Conservation (phyloP, 2,888 invertebrate genomes). For the Amiota minor region DNA sequence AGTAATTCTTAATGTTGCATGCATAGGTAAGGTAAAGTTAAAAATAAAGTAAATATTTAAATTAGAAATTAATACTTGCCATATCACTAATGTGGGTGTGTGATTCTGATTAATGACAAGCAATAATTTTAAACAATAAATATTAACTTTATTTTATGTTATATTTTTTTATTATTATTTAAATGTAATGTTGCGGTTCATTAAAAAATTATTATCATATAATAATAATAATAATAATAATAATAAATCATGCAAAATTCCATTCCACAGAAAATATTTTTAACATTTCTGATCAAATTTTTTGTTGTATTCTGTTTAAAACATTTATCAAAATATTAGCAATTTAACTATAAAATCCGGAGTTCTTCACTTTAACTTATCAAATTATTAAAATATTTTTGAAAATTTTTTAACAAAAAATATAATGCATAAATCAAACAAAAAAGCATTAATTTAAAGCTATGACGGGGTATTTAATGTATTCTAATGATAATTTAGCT, state of each 20-base stretch:
- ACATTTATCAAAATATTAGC: too few relatives aligned
- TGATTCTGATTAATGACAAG: conserved; percentile 2
- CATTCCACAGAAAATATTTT: too few relatives aligned
- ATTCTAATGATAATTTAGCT: conserved; percentile 70
- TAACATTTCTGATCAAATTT: too few relatives aligned
- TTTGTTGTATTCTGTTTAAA: too few relatives aligned
- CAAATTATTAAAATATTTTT: conserved; percentile 7
- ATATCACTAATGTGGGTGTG: conserved; percentile 38
- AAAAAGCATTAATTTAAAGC: conserved; percentile 59
- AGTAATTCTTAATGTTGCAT: too few relatives aligned
- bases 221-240: too few relatives aligned
- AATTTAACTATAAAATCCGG: too few relatives aligned
- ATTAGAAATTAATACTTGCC: conserved; percentile 12
- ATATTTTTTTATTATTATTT: neutral
- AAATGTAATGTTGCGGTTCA: conserved; percentile 11
- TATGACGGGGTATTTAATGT: conserved; percentile 52
- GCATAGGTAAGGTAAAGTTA: conserved; percentile 24
- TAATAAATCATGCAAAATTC: too few relatives aligned
- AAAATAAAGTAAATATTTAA: conserved; percentile 45
- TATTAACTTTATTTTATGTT: conserved; percentile 11
- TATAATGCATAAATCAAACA: conserved; percentile 41
- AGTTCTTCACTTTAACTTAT: conserved; percentile 7
- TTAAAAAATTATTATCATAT: conserved; percentile 32
- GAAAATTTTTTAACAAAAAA: conserved; percentile 32
- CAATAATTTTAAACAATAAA: neutral